Base-by-base conservation (phyloP, 2,888 invertebrate species). In the Lumbricus terrestris region DNA sequence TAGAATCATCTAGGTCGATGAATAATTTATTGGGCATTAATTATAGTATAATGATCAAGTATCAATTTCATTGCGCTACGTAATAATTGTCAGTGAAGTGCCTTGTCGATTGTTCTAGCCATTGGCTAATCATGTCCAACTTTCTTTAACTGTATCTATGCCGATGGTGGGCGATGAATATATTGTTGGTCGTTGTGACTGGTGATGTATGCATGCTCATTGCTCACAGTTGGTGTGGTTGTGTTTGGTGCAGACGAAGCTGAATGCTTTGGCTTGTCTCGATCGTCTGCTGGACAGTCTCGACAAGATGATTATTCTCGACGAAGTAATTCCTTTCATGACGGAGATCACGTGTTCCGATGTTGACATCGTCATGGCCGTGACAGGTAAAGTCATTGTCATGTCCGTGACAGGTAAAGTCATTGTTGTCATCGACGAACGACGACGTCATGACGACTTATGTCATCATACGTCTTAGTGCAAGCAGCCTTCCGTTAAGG, bases 321-420 rank as follows among this genome's bases (percentile, higher is more conserved):
- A 98, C 93, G 97, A 98, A 93, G 97, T 99, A 88, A 96, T 98
- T 92, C 98, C 98, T 0, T 96, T 98, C 92, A 96, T 99, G 69
- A 97, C 97, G 94, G 97, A 97, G 93, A 97, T 98, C 93, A 96
- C 97, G 92, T 96, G 98, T 89, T 97, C 97, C 92, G 98, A 99
- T 95, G 97, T 98, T 16, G 97, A 98, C 94, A 97, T 98, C 93
- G 97, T 97, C 92, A 96, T 97, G 94, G 97, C 97, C 95, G 97
- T 98, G 95, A 97, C 98, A 95, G n/a, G n/a, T n/a, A n/a, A n/a
- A n/a, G n/a, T n/a, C 94, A 97, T 98, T 93, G 97, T 97, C 92
- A 96, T 97, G 94, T 97, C 97, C 95, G 97, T 98, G 95, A 97
- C 98, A 95, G 97, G 98, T 98, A 96, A 69, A 97, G 90, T 88